phyloP scores from a whole-genome alignment of 2,888 invertebrate genomes.

The Diploptera punctata region DNA sequence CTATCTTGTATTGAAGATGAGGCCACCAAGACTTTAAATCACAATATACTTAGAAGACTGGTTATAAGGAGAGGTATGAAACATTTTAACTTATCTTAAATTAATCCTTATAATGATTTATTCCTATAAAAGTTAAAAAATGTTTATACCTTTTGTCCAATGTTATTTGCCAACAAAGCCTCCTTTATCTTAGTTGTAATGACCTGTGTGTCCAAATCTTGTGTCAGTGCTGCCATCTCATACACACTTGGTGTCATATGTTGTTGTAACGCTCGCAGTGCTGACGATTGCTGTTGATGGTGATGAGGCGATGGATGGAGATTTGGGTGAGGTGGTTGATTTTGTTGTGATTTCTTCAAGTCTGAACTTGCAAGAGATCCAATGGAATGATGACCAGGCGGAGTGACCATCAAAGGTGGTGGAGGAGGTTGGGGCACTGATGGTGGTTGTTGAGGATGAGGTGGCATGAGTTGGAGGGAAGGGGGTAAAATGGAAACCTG shows the following conservation, averaged over 20 bases:
- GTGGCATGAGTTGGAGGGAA: slow-evolving; percentile 39
- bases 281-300: slow-evolving; percentile 63
- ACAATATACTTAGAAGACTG: too few species aligned
- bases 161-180: slow-evolving; percentile 93
- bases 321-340: slow-evolving; percentile 24
- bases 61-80: too few species aligned
- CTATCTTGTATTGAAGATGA: too few species aligned
- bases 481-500: slow-evolving; percentile 36
- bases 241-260: slow-evolving; percentile 95
- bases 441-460: slow-evolving; percentile 45
- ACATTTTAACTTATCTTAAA: too few species aligned
- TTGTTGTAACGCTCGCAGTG: slow-evolving; percentile 77
- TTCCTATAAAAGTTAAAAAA: too few species aligned
- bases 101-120: too few species aligned
- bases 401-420: slow-evolving; percentile 34
- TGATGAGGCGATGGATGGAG: slow-evolving; percentile 56
- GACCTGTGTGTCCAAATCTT: slow-evolving; percentile 94
- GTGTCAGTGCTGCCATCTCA: slow-evolving; percentile 96
- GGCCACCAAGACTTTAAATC: too few species aligned
- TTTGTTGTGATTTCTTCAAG: slow-evolving; percentile 27
- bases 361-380: slow-evolving; percentile 11
- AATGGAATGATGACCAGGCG: slow-evolving; percentile 31
- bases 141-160: slow-evolving; percentile 94
- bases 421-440: slow-evolving; percentile 37
- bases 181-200: slow-evolving; percentile 98